Conservation (phyloP, 2,797 vertebrate species). For the Manis javanica region DNA sequence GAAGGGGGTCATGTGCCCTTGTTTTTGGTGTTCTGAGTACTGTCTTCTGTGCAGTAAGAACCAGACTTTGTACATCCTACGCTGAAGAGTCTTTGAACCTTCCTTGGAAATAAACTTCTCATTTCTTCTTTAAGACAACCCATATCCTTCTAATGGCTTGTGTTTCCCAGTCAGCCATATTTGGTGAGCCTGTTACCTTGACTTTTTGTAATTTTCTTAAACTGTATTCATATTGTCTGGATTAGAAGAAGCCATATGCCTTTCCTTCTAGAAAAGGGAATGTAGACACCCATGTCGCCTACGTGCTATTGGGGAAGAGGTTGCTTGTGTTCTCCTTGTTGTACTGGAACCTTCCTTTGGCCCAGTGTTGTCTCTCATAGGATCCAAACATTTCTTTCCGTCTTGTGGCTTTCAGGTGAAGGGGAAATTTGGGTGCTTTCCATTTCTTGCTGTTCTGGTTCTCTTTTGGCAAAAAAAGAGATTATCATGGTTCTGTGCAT, state of each 20-base stretch:
- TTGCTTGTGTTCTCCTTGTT: constrained; percentile 58
- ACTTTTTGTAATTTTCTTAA: constrained; percentile 78
- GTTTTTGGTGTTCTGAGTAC: not conserved
- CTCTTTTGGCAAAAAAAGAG: constrained; percentile 25
- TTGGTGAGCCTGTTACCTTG: constrained; percentile 80
- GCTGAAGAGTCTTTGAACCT: constrained; percentile 58
- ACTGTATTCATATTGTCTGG: constrained; percentile 74
- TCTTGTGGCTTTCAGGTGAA: constrained; percentile 26
- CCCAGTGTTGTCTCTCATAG: constrained; percentile 36
- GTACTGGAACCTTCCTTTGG: constrained; percentile 75
- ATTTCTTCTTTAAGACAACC: constrained; percentile 56
- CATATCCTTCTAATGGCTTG: constrained; percentile 60
- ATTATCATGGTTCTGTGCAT: not conserved
- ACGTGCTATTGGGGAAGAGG: constrained; percentile 66
- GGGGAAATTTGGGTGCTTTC: constrained; percentile 15
- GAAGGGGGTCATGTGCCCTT: not conserved
- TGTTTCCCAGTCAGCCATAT: constrained; percentile 77
- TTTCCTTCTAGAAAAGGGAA: constrained; percentile 77
- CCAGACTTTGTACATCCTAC: constrained; percentile 20
- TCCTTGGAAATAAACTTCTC: constrained; percentile 73
- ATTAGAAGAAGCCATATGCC: constrained; percentile 76
- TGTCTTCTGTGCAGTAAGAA: constrained; percentile 5
- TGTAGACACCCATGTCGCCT: constrained; percentile 67
- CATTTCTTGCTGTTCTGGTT: not conserved
- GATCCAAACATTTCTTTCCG: constrained; percentile 48